Percentiles rank a stretch among this genome's conserved stretches.
phyloP scores from a whole-genome alignment of 2,888 invertebrate species.

The Pseudoips prasinana region DNA sequence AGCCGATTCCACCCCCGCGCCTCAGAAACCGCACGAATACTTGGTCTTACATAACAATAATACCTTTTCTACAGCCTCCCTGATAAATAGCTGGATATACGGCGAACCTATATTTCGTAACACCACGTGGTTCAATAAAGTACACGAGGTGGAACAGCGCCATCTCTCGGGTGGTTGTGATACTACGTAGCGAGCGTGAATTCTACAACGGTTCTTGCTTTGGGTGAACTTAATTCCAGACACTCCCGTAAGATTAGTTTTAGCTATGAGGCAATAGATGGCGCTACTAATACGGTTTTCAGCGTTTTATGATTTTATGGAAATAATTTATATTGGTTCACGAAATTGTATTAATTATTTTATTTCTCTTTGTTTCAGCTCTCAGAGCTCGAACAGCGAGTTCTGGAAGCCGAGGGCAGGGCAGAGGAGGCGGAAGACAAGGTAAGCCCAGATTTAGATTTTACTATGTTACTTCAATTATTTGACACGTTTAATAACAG shows the following conservation, averaged over 20 bases:
- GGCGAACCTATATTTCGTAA: slow-evolving; percentile 27
- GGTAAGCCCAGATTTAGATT: slow-evolving; percentile 80
- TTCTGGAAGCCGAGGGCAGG: slow-evolving; percentile 94
- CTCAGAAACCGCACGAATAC: slow-evolving; percentile 73
- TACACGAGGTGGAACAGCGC: slow-evolving; percentile 45
- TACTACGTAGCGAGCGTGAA: slow-evolving; percentile 30
- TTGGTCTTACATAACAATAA: slow-evolving; percentile 78
- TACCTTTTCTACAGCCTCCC: slow-evolving; percentile 52
- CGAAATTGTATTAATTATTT: slow-evolving; percentile 8
- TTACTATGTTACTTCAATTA: slow-evolving; percentile 2
- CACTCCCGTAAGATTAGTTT: slow-evolving; percentile 16
- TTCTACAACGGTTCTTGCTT: slow-evolving; percentile 24
- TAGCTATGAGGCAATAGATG: slow-evolving; percentile 43
- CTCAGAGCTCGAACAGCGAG: slow-evolving; percentile 95
- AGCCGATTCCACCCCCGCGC: slow-evolving; percentile 55
- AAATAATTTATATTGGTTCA: slow-evolving; percentile 12
- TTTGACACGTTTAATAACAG: too few relatives aligned
- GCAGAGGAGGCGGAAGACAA: slow-evolving; percentile 97
- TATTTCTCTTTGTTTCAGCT: slow-evolving; percentile 86
- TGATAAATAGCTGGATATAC: slow-evolving; percentile 39
- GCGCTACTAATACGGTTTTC: slow-evolving; percentile 51
- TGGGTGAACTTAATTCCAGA: slow-evolving; percentile 2
- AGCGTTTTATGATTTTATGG: slow-evolving; percentile 11
- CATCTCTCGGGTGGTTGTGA: slow-evolving; percentile 65
- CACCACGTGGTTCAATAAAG: slow-evolving; percentile 76